Base-by-base conservation (phyloP, 2,797 vertebrate genomes). In the Enteromius viviparus region DNA sequence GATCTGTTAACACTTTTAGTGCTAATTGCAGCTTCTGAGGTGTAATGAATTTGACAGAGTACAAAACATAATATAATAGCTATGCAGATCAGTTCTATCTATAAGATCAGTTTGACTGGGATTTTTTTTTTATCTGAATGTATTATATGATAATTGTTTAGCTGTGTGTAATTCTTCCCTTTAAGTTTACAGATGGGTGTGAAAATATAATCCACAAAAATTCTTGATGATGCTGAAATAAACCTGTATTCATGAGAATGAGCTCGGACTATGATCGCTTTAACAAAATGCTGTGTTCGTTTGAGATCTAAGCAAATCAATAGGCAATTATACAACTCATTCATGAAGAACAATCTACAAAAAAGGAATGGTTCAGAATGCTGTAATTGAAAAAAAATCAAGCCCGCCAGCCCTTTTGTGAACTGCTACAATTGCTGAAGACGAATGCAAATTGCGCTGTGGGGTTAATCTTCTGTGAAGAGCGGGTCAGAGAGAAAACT, bases 381-480 rank as follows among this genome's bases (percentile, higher is more conserved):
- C 21, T 74, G 5, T 74, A 23, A 51, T 3, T 71, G n/a, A 51
- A 45, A 37, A 37, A 51, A 34, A 74, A 74, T 37, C 0, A 15
- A 74, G 45, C 51, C 29, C 26, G 12, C 21, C 7, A 15, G 32
- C 17, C 15, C n/a, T 29, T 66, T 26, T 79, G 47, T 84, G 55
- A 71, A 34, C 55, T 40, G 32, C 26, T 37, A 65, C 55, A 74
- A 40, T 23, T 23, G 69, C 45, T 55, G 23, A 34, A 37, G 47
- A 69, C 32, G 34, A 34, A 55, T 85, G 72, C 4, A 55, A n/a
- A 78, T 82, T 78, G 26, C 23, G 8, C 68, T 26, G 19, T 47
- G 47, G 60, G 84, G 76, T 83, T 84, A 68, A 84, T 83, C 79
- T 76, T 45, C 45, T 84, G 70, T 72, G 45, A 82, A 45, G 65